A percentile compares a stretch with the other conserved stretches of the same genome.
Evolutionary conservation across 53 echinoderm and acorn worm species (phyloP).

Genomic region (Paelopatides confundens): DNA sequence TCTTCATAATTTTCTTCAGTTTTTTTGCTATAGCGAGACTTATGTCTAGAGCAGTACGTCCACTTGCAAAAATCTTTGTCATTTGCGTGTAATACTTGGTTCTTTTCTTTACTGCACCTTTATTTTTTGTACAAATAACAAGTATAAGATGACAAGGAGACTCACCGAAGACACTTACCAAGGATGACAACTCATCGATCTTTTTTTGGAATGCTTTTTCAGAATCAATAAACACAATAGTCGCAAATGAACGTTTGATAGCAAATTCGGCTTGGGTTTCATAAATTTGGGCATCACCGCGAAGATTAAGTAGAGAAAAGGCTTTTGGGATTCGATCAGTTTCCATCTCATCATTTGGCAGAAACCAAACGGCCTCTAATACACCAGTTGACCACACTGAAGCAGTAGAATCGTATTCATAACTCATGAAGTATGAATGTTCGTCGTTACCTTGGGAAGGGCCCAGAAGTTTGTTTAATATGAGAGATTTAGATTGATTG

Average conservation of each 20-base stretch:
- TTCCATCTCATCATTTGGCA: neutral
- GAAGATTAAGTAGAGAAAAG: neutral
- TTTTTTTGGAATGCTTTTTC: too few relatives aligned
- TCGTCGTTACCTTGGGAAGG: neutral
- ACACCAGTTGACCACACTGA: neutral
- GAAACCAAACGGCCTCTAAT: neutral
- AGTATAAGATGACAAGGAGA: too few relatives aligned
- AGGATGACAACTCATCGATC: too few relatives aligned
- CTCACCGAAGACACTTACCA: too few relatives aligned
- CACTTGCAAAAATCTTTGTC: too few relatives aligned
- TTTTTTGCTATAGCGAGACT: neutral
- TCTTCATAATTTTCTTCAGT: neutral
- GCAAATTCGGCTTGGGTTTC: neutral
- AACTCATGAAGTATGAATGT: neutral
- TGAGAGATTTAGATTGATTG: neutral
- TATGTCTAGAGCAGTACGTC: too few relatives aligned
- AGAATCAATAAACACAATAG: too few relatives aligned
- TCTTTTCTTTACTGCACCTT: too few relatives aligned
- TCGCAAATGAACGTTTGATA: too few relatives aligned
- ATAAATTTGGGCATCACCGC: neutral
- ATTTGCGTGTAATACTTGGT: too few relatives aligned
- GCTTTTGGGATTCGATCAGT: neutral
- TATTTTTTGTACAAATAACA: too few relatives aligned
- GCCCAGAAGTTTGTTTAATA: neutral
- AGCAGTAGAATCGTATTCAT: neutral